Evolutionary conservation across 1,140 invertebrate genomes (phyloP).

Genomic region (Nymphalis io): DNA sequence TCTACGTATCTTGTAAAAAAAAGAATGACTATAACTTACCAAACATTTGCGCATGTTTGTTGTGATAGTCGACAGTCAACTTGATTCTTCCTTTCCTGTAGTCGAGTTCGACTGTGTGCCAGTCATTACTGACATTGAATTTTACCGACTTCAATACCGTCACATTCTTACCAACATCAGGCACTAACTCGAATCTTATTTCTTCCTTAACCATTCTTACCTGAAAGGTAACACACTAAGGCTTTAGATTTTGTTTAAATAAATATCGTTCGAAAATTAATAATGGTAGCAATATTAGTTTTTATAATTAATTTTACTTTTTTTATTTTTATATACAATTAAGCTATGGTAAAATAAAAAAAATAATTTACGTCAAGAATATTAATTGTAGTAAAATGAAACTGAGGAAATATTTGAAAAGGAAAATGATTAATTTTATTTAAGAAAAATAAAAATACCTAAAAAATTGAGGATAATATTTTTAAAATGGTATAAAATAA

Average conservation of each 20-base stretch:
- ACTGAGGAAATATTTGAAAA: no score
- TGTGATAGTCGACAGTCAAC: constrained; percentile 87
- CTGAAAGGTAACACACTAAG: constrained; percentile 60
- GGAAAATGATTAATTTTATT: no score
- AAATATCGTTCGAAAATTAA: no score
- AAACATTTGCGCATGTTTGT: constrained; percentile 85
- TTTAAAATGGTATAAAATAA: no score
- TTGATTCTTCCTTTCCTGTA: constrained; percentile 88
- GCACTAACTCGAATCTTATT: constrained; percentile 89
- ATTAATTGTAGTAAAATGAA: no score
- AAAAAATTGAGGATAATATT: no score
- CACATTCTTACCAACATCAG: constrained; percentile 86
- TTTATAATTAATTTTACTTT: no score
- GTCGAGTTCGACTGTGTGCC: constrained; percentile 89
- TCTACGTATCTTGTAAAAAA: no score
- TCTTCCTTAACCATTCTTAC: constrained; percentile 90
- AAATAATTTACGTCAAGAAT: not conserved
- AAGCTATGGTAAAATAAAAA: not conserved
- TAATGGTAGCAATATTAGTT: no score
- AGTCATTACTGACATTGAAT: constrained; percentile 87
- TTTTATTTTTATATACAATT: no score
- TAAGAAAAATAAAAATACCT: no score
- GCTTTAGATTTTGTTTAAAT: no score
- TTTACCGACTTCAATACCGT: constrained; percentile 89
- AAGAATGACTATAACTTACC: constrained; percentile 65